Base-by-base conservation (phyloP, 2,888 invertebrate genomes). In the Calephelis perditalis region DNA sequence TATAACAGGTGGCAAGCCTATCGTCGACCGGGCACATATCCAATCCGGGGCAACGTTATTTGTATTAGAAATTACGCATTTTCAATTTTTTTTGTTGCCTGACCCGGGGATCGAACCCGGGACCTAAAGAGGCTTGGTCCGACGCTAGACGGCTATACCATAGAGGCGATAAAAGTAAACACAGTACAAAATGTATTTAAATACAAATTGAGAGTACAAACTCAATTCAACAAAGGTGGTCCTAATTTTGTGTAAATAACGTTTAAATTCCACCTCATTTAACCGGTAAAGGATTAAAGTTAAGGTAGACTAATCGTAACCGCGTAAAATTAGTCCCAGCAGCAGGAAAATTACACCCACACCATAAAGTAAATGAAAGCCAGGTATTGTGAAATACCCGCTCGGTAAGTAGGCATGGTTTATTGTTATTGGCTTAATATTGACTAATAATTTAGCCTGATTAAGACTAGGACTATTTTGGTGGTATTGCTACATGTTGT, bases 341-440 rank as follows among this genome's bases (percentile, higher is more conserved):
- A 11, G 52, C 10, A 35, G 7, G 11, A 7, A 52, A 52, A 52
- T 52, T 52, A 52, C 35, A 35, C 15, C 15, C 49, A 49, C 49
- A 52, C 36, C 35, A 36, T 11, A 36, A n/a, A 35, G 36, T 11
- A 7, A 54, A 36, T n/a, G 35, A 35, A 54, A 54, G 35, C 36
- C 54, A 54, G 35, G 54, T 35, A 35, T 35, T 54, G 26, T 11
- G 11, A 11, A 54, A 35, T 36, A 54, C 26, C 35, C n/a, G 26
- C 36, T 54, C 54, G 35, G 54, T 54, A 54, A 36, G 54, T 54
- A 54, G 11, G 11, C n/a, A 54, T 54, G 54, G 54, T 54, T 54
- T 54, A 54, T 54, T 54, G 54, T 54, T 54, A 54, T 54, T 54
- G 54, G 54, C 35, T 54, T 54, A 54, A 36, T 54, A 54, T 54